These are phyloP conservation scores for Sceloporus tristichus DNA, from an alignment of 2,113 vertebrate species.

Conservation along the genomic window DNA sequence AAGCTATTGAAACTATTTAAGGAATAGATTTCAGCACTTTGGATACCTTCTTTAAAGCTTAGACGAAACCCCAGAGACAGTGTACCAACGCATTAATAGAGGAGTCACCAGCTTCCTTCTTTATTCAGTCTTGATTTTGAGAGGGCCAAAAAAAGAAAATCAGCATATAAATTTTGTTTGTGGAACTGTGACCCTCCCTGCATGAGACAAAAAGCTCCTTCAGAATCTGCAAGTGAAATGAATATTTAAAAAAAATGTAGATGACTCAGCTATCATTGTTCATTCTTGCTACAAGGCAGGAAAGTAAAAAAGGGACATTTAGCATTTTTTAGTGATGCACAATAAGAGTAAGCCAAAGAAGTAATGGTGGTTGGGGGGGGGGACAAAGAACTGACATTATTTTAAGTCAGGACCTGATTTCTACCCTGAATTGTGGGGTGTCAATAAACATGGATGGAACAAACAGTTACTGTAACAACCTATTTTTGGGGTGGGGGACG, in stretches of 20 bases:
- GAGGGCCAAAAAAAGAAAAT: slow-evolving; percentile 6
- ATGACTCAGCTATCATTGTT: not conserved
- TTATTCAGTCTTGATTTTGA: not conserved
- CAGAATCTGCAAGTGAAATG: slow-evolving; percentile 4
- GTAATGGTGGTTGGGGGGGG: not conserved
- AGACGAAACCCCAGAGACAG: too few species aligned
- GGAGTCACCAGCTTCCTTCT: not conserved
- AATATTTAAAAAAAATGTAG: not conserved
- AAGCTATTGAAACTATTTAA: not conserved
- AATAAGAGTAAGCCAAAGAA: not conserved
- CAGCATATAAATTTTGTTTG: not conserved
- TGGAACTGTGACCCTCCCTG: not conserved
- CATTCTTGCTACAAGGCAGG: not conserved
- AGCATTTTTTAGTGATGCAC: not conserved
- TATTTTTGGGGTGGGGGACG: not conserved
- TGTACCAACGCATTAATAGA: too few species aligned
- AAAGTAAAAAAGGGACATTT: not conserved
- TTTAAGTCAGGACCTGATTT: not conserved
- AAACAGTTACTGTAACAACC: not conserved
- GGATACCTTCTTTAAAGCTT: too few species aligned
- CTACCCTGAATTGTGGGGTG: not conserved
- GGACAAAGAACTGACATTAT: not conserved
- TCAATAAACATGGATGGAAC: not conserved
- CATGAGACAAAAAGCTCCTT: not conserved
- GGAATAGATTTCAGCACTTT: not conserved